phyloP scores from a whole-genome alignment of 2,113 vertebrate species.

The Prionailurus bengalensis region DNA sequence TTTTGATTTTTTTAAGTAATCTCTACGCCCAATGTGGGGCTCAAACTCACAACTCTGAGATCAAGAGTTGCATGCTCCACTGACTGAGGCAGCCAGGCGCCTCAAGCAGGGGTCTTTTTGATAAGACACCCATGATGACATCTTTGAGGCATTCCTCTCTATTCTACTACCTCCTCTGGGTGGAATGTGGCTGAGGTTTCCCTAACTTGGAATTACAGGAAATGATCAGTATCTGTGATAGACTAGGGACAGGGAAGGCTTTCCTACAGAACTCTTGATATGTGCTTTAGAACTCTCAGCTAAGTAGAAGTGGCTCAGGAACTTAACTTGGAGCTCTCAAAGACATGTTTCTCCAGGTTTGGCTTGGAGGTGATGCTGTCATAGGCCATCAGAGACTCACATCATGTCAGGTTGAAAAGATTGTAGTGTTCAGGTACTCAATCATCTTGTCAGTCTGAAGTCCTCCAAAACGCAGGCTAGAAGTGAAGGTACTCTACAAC shows the following conservation, averaged over 20 bases:
- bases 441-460: neutral
- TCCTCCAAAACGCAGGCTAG: neutral
- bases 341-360: neutral
- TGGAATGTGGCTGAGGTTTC: neutral
- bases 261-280: neutral
- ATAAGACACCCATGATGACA: neutral
- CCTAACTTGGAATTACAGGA: neutral
- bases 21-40: neutral
- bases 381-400: neutral
- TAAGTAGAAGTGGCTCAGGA: neutral
- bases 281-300: neutral
- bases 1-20: neutral
- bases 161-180: neutral
- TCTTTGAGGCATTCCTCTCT: neutral
- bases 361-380: neutral
- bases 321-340: neutral
- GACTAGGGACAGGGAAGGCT: neutral
- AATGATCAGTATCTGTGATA: neutral
- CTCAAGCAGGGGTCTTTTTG: neutral
- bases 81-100: neutral
- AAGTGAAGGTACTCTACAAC: neutral
- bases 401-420: neutral
- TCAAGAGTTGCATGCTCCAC: neutral
- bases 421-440: neutral
- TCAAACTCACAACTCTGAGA: neutral